Evolutionary conservation across 2,797 vertebrate species (phyloP).

Genomic region (Anguilla anguilla): DNA sequence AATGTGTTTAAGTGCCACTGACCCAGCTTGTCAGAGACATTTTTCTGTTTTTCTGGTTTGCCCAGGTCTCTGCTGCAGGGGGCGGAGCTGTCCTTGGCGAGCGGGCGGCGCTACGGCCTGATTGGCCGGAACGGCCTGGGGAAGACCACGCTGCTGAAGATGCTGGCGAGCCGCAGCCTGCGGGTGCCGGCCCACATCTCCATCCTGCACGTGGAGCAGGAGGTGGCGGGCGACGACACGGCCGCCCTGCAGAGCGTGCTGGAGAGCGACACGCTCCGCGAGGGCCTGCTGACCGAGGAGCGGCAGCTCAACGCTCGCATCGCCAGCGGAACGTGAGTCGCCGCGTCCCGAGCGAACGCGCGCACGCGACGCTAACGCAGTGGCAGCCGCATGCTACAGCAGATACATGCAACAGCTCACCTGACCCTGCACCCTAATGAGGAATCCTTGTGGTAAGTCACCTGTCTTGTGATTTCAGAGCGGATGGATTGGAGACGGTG

Average conservation of each 20-base stretch:
- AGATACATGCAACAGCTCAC: background rate
- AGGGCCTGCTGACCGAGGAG: constrained; percentile 82
- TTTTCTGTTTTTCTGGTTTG: background rate
- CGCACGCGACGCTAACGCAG: background rate
- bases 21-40: background rate
- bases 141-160: constrained; percentile 94
- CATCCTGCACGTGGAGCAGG: constrained; percentile 95
- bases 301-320: constrained; percentile 79
- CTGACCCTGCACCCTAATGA: background rate
- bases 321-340: constrained; percentile 80
- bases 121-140: constrained; percentile 93
- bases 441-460: background rate
- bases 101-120: constrained; percentile 88
- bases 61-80: constrained; percentile 86
- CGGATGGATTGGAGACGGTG: constrained; percentile 81
- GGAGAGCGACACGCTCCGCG: constrained; percentile 84
- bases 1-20: background rate
- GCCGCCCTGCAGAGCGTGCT: constrained; percentile 89
- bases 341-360: background rate
- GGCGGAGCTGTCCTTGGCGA: constrained; percentile 85
- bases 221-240: constrained; percentile 90
- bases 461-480: constrained; percentile 61
- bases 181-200: constrained; percentile 90
- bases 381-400: background rate
- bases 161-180: constrained; percentile 88